A percentile compares a stretch with the other conserved stretches of the same genome.
Evolutionary conservation across 2,113 vertebrate species (phyloP).

Genomic region (Channa maculata): DNA sequence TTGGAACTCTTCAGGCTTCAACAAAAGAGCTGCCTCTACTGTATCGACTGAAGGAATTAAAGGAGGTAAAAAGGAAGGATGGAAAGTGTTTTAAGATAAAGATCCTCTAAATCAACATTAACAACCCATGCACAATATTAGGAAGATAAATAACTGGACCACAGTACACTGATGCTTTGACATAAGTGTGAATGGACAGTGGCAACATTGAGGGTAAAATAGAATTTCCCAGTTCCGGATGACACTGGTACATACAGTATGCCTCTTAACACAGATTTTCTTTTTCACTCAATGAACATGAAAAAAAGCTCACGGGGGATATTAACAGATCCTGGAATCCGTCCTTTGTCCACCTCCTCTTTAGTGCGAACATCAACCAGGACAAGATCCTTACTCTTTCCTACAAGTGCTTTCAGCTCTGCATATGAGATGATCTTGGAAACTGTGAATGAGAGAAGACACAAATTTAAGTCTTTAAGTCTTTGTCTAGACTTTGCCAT

Average conservation of each 20-base stretch:
- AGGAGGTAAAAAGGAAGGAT: neutral
- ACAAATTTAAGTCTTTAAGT: too few species aligned
- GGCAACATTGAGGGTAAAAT: neutral
- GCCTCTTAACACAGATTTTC: neutral
- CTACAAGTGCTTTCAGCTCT: conserved; percentile 77
- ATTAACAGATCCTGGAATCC: conserved; percentile 78
- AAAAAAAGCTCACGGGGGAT: conserved; percentile 77
- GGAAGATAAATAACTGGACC: too few species aligned
- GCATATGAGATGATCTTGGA: conserved; percentile 72
- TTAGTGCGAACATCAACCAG: conserved; percentile 82
- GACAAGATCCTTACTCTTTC: conserved; percentile 66
- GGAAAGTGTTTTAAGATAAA: neutral
- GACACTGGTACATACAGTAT: neutral
- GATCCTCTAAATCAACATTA: too few species aligned
- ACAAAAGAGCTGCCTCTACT: conserved; percentile 77
- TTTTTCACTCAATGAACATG: neutral
- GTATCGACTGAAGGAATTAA: conserved; percentile 72
- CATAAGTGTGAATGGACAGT: neutral
- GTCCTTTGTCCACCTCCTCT: conserved; percentile 79
- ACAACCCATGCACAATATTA: neutral
- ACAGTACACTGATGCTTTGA: neutral
- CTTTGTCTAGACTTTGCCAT: too few species aligned
- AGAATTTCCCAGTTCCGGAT: neutral
- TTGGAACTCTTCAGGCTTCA: conserved; percentile 81
- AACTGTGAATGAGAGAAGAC: conserved; percentile 14